Conservation (phyloP, 2,113 vertebrate genomes). For the Uria lomvia region DNA sequence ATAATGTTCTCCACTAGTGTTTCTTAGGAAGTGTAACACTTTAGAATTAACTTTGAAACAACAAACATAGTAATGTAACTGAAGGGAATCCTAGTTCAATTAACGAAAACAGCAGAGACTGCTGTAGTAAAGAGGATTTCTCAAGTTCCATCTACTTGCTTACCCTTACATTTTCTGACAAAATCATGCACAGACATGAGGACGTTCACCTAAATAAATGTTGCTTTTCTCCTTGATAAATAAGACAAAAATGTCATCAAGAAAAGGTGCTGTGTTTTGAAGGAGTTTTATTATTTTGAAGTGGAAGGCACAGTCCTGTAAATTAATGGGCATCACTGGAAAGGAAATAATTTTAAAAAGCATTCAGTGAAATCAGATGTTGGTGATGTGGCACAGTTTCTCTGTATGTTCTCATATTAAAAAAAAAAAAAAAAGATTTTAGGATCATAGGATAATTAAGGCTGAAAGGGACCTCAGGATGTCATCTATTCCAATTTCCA, state of each 20-base stretch:
- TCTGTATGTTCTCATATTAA: not conserved
- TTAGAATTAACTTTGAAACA: slow-evolving; percentile 22
- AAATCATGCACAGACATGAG: not conserved
- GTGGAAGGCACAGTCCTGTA: not conserved
- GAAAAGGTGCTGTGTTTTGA: not conserved
- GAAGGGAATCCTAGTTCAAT: not conserved
- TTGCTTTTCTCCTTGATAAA: not conserved
- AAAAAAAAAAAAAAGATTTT: no score
- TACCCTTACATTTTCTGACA: not conserved
- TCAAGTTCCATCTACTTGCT: not conserved
- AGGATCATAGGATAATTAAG: not conserved
- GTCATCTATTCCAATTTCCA: not conserved
- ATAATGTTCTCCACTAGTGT: not conserved
- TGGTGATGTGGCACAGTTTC: not conserved
- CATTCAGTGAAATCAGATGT: not conserved
- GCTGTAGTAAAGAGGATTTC: not conserved
- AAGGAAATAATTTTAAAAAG: not conserved
- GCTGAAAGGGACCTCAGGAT: not conserved
- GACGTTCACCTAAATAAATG: not conserved
- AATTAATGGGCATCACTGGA: not conserved
- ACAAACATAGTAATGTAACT: not conserved
- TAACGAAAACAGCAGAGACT: not conserved
- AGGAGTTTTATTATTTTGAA: not conserved
- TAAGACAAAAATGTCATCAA: not conserved
- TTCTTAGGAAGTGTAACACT: not conserved